Conservation (phyloP, 2,797 vertebrate species). For the Centropyge bicolor region DNA sequence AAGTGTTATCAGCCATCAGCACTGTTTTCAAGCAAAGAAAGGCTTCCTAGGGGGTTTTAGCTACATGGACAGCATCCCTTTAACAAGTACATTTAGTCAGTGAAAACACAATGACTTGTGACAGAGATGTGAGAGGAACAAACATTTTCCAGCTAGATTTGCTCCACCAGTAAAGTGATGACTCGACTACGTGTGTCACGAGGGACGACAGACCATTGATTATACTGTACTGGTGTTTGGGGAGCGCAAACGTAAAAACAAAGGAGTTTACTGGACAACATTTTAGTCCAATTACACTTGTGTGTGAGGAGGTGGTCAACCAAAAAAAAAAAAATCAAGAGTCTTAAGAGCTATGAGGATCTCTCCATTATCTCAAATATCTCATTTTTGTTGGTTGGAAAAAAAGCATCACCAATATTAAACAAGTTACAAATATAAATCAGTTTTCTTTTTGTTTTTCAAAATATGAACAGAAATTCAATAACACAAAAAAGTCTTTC, state of each 20-base stretch:
- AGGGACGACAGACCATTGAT: slow-evolving; percentile 29
- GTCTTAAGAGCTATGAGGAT: slow-evolving; percentile 78
- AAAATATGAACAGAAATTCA: slow-evolving; percentile 85
- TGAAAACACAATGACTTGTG: slow-evolving; percentile 25
- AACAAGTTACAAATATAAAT: slow-evolving; percentile 90
- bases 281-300: slow-evolving; percentile 41
- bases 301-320: slow-evolving; percentile 35
- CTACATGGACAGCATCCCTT: slow-evolving; percentile 41
- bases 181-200: slow-evolving; percentile 27
- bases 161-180: slow-evolving; percentile 16
- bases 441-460: slow-evolving; percentile 77
- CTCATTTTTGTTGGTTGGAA: slow-evolving; percentile 54
- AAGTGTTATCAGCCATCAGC: neutral
- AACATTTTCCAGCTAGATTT: slow-evolving; percentile 34
- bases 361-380: slow-evolving; percentile 59
- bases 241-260: slow-evolving; percentile 23
- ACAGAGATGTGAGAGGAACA: slow-evolving; percentile 23
- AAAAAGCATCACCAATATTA: slow-evolving; percentile 74
- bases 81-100: slow-evolving; percentile 32
- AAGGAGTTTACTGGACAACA: slow-evolving; percentile 32
- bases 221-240: slow-evolving; percentile 33
- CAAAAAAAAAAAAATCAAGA: slow-evolving; percentile 58
- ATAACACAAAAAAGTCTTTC: slow-evolving; percentile 72
- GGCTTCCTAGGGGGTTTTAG: slow-evolving; percentile 27
- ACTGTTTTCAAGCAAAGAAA: slow-evolving; percentile 19